phyloP scores from a whole-genome alignment of 2,797 vertebrate genomes.

The Uromys caudimaculatus region DNA sequence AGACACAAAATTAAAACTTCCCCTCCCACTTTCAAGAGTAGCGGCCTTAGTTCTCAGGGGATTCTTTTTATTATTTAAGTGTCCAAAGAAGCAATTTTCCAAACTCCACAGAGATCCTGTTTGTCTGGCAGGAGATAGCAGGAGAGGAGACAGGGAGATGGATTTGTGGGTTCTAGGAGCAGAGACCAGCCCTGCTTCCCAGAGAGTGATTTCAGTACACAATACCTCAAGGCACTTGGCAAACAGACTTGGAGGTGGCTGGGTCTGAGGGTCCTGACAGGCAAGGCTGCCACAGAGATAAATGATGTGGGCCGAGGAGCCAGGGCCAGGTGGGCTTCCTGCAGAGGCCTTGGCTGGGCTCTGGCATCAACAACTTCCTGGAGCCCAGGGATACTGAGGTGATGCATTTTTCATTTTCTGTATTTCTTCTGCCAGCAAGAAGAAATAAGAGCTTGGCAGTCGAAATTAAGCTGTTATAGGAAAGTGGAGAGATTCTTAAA shows the following conservation, averaged over 20 bases:
- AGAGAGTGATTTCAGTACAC: not conserved
- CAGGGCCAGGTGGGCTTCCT: not conserved
- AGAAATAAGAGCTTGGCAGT: slow-evolving; percentile 46
- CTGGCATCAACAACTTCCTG: not conserved
- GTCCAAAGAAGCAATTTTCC: slow-evolving; percentile 22
- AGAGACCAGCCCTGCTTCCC: not conserved
- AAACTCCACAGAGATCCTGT: not conserved
- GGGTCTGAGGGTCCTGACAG: no score
- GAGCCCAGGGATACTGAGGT: not conserved
- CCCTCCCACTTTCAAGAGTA: not conserved
- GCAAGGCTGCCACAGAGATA: not conserved
- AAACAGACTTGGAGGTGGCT: not conserved
- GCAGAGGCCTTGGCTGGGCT: not conserved
- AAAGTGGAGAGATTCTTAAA: slow-evolving; percentile 47
- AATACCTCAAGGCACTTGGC: not conserved
- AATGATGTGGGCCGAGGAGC: not conserved
- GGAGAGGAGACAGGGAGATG: not conserved
- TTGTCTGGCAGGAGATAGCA: not conserved
- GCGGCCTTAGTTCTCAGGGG: slow-evolving; percentile 21
- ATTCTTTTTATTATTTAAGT: not conserved
- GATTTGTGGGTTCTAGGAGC: not conserved
- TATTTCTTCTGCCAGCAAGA: slow-evolving; percentile 2
- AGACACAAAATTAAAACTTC: not conserved
- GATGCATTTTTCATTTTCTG: not conserved
- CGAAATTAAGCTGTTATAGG: not conserved